Evolutionary conservation across 2,888 invertebrate species (phyloP).

Genomic region (Cremastobaeus sp.): DNA sequence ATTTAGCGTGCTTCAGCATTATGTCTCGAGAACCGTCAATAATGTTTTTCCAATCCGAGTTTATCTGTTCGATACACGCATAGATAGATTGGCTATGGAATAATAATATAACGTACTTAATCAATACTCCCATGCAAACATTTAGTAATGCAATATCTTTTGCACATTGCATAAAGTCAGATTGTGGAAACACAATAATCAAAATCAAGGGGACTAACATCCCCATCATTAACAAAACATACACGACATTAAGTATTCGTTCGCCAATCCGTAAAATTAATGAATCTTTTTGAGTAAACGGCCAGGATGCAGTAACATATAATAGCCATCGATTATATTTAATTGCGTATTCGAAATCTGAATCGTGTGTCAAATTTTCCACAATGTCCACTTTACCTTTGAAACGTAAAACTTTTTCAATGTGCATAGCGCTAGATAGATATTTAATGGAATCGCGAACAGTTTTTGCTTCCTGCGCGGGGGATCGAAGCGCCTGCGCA

Average conservation of each 20-base stretch:
- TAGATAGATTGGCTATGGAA: neutral
- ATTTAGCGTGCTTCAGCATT: slow-evolving; percentile 10
- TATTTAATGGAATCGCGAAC: no score
- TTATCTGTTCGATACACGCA: slow-evolving; percentile 21
- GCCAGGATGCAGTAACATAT: neutral
- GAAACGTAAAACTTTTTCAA: no score
- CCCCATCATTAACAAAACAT: neutral
- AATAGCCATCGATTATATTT: slow-evolving; percentile 3
- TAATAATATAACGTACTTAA: slow-evolving; percentile 4
- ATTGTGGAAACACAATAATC: no score
- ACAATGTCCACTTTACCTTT: neutral
- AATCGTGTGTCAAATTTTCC: neutral
- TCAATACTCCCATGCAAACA: neutral
- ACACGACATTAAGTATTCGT: neutral
- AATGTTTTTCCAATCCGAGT: slow-evolving; percentile 7
- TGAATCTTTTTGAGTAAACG: neutral
- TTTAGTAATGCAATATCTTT: no score
- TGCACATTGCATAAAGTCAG: no score
- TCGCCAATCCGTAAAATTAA: neutral
- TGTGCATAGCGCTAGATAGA: no score
- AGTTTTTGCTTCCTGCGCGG: no score
- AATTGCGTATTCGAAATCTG: neutral
- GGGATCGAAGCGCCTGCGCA: no score
- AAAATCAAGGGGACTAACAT: neutral
- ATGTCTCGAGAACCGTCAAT: neutral